These are phyloP conservation scores for Peromyscus eremicus DNA, from an alignment of 2,797 vertebrate species.

Conservation along the genomic window DNA sequence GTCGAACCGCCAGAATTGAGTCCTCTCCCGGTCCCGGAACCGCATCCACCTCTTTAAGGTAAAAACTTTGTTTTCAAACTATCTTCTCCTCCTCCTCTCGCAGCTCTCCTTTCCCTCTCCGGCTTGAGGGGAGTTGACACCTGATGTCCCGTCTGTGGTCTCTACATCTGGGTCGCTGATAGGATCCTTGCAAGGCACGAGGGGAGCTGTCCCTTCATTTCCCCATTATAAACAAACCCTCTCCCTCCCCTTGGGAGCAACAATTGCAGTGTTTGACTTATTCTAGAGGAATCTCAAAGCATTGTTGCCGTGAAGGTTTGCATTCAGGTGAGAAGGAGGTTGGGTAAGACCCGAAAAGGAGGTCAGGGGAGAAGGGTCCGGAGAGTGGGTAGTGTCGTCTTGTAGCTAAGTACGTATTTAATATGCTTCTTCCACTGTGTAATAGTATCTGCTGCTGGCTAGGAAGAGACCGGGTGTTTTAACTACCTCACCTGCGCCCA, in stretches of 20 bases:
- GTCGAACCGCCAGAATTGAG: not conserved
- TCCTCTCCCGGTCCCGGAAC: not conserved
- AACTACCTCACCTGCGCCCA: not conserved
- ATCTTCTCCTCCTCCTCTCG: not conserved
- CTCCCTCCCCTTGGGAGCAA: not conserved
- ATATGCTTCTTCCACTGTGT: not conserved
- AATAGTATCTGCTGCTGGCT: not conserved
- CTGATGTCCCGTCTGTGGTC: not conserved
- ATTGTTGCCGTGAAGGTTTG: not conserved
- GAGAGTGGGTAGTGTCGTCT: not conserved
- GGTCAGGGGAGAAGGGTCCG: not conserved
- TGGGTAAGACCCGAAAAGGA: not conserved
- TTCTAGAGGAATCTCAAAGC: not conserved
- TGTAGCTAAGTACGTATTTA: not conserved
- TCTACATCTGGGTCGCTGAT: not conserved
- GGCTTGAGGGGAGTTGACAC: not conserved
- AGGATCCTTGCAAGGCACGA: not conserved
- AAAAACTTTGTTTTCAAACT: conserved; percentile 73
- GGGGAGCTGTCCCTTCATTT: not conserved
- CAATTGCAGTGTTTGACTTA: not conserved
- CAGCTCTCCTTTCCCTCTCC: not conserved
- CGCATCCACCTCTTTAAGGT: conserved; percentile 69
- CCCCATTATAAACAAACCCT: not conserved
- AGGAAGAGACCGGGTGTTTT: conserved; percentile 48
- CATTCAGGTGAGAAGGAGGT: not conserved